Conservation (phyloP, 2,888 invertebrate genomes). For the Drosophila helvetica region DNA sequence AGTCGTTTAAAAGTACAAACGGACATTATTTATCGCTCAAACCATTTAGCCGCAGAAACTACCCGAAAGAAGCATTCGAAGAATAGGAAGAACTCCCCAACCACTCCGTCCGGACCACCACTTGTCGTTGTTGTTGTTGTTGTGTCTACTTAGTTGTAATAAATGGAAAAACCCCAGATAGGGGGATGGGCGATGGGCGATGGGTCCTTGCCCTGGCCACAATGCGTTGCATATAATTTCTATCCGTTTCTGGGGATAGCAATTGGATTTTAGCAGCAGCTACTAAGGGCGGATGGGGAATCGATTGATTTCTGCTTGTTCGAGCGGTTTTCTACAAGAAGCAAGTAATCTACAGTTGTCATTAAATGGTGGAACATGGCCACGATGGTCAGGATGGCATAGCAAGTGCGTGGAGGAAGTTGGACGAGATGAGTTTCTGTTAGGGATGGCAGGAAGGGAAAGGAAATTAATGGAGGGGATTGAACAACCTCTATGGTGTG, state of each 20-base stretch:
- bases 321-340: conserved; percentile 59
- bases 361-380: conserved; percentile 43
- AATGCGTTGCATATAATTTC: conserved; percentile 70
- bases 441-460: neutral
- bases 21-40: conserved; percentile 83
- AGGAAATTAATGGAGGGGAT: neutral
- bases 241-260: conserved; percentile 35
- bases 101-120: neutral
- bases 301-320: conserved; percentile 77
- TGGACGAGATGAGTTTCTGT: conserved; percentile 18
- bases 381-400: neutral
- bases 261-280: conserved; percentile 67
- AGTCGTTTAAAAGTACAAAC: conserved; percentile 84
- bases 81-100: conserved; percentile 10
- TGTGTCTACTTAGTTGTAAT: conserved; percentile 73
- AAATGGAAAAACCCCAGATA: conserved; percentile 62
- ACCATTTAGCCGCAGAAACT: conserved; percentile 78
- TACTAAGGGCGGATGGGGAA: conserved; percentile 50
- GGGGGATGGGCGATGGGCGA: conserved; percentile 1
- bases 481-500: neutral
- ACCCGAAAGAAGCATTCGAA: conserved; percentile 57
- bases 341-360: conserved; percentile 69
- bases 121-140: conserved; percentile 65
- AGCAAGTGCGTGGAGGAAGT: conserved; percentile 25
- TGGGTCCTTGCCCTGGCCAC: conserved; percentile 39